These are phyloP conservation scores for Crypturellus undulatus DNA, from an alignment of 2,113 vertebrate species.

Conservation along the genomic window DNA sequence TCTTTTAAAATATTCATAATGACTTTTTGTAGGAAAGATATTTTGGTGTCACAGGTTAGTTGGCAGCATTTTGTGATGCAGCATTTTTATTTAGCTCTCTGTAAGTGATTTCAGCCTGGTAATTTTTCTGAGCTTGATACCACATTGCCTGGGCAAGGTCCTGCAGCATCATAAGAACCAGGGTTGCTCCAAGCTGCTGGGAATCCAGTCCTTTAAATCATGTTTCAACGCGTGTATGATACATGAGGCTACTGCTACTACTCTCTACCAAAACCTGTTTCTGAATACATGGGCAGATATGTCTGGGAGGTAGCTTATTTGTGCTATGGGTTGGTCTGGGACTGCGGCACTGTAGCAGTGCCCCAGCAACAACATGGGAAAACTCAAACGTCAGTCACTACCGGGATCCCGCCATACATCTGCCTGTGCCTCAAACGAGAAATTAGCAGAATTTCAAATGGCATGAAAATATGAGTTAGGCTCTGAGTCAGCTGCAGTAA, in stretches of 20 bases:
- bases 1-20: not conserved
- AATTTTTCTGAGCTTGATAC: not conserved
- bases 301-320: not conserved
- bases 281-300: not conserved
- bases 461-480: constrained; percentile 6
- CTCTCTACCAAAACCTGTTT: not conserved
- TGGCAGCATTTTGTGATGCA: not conserved
- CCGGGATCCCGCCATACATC: not conserved
- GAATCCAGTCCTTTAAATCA: not conserved
- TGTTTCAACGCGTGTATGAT: not conserved
- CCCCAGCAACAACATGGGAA: not conserved
- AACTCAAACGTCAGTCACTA: not conserved
- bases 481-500: not conserved
- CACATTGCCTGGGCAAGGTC: not conserved
- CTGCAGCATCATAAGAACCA: not conserved
- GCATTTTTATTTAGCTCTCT: not conserved
- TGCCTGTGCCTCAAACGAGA: constrained; percentile 23
- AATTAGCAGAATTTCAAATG: constrained; percentile 36
- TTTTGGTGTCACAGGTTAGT: not conserved
- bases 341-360: not conserved
- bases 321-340: not conserved
- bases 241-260: not conserved
- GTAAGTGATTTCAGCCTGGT: not conserved
- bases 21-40: not conserved
- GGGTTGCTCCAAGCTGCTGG: not conserved